Percentiles rank a stretch among this genome's conserved stretches.
Conservation (phyloP, 2,888 invertebrate species). For the Sesia apiformis region DNA sequence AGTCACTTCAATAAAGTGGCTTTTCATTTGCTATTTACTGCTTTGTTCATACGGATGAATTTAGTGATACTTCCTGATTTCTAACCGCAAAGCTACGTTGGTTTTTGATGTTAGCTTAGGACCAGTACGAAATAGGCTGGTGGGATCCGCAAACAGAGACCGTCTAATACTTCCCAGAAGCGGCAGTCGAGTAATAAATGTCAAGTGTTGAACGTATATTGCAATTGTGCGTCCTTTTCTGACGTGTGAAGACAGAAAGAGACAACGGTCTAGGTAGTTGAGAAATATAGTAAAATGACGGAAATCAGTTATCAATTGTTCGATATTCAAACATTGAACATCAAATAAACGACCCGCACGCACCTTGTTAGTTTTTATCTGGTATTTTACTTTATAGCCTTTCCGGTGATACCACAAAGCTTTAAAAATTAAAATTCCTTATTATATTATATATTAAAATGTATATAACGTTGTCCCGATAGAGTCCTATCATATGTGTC, state of each 20-base stretch:
- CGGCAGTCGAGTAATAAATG: constrained; percentile 6
- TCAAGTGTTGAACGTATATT: constrained; percentile 2
- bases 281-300: too few species aligned
- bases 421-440: too few species aligned
- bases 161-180: neutral
- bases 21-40: neutral
- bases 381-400: too few species aligned
- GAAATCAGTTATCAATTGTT: too few species aligned
- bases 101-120: constrained; percentile 6
- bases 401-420: too few species aligned
- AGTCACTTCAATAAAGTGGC: neutral
- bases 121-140: neutral
- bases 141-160: constrained; percentile 4
- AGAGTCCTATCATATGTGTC: too few species aligned
- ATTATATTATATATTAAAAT: too few species aligned
- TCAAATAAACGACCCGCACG: too few species aligned
- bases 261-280: neutral
- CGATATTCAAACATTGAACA: too few species aligned
- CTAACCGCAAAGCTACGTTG: neutral
- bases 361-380: too few species aligned
- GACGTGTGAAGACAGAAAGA: neutral
- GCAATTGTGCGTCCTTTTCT: neutral
- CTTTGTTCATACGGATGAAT: neutral
- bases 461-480: too few species aligned
- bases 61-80: neutral